Conservation (phyloP, 2,888 invertebrate genomes). For the Adelphocoris suturalis region DNA sequence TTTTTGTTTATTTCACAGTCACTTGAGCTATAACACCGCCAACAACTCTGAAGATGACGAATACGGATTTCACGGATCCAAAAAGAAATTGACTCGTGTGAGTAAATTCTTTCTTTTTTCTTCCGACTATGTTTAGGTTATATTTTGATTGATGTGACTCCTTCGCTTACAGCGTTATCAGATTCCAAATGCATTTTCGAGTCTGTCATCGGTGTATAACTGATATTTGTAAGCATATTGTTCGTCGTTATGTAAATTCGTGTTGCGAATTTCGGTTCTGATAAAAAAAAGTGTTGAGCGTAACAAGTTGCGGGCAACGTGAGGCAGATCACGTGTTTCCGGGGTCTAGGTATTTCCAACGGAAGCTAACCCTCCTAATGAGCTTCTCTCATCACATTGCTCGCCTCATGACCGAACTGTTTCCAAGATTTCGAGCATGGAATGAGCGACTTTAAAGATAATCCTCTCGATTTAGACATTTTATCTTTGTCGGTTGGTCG, state of each 20-base stretch:
- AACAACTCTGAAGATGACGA: constrained; percentile 87
- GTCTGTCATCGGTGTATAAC: no score
- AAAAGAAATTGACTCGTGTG: constrained; percentile 84
- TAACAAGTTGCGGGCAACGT: constrained; percentile 38
- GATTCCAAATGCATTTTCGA: no score
- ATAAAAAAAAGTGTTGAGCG: neutral
- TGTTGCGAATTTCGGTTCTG: neutral
- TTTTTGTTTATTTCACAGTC: constrained; percentile 77
- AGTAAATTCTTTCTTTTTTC: constrained; percentile 76
- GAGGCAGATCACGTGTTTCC: constrained; percentile 51
- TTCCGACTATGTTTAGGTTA: neutral
- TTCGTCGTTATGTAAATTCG: neutral
- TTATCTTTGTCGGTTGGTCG: no score
- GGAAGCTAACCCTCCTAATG: constrained; percentile 49
- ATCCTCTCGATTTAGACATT: neutral
- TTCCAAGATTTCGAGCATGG: neutral
- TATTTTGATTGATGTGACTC: neutral
- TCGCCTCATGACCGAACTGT: constrained; percentile 20
- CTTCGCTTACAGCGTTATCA: neutral
- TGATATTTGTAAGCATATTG: no score
- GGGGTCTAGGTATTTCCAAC: constrained; percentile 32
- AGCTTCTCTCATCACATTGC: constrained; percentile 41
- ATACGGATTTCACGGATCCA: constrained; percentile 84
- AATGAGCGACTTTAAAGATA: neutral
- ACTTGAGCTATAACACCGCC: constrained; percentile 85